Percentiles rank a stretch among this genome's conserved stretches.
These are phyloP conservation scores for Hylaeus volcanicus DNA, from an alignment of 1,140 invertebrate species.

Conservation along the genomic window DNA sequence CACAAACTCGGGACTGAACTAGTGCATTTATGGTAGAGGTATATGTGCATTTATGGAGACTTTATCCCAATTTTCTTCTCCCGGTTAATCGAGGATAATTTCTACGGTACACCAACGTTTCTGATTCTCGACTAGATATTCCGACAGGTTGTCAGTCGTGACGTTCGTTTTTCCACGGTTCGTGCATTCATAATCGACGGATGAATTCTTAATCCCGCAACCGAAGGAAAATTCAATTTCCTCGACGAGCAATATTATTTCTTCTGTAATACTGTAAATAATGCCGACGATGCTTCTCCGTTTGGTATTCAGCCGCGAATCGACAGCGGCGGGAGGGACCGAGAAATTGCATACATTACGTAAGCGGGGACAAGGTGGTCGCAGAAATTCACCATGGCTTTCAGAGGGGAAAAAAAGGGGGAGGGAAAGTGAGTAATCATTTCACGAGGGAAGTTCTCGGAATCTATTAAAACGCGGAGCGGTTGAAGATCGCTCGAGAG, in stretches of 20 bases:
- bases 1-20: too few species aligned
- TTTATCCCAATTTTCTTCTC: too few species aligned
- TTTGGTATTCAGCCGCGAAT: background rate
- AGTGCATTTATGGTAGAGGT: too few species aligned
- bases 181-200: background rate
- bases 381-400: background rate
- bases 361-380: background rate
- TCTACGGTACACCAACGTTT: background rate
- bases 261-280: background rate
- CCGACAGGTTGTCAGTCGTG: background rate
- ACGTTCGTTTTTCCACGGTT: background rate
- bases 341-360: constrained; percentile 8
- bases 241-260: background rate
- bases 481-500: background rate
- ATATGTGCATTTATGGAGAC: too few species aligned
- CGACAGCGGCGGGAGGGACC: background rate
- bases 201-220: background rate
- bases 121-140: background rate
- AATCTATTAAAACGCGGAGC: constrained; percentile 2
- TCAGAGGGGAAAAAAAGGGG: background rate
- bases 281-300: background rate
- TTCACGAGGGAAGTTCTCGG: constrained; percentile 2
- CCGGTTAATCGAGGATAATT: too few species aligned
- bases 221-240: background rate
- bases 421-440: background rate